Percentiles rank a stretch among this genome's conserved stretches.
These are phyloP conservation scores for Myotis findleyi DNA, from an alignment of 2,797 vertebrate species.

Conservation along the genomic window DNA sequence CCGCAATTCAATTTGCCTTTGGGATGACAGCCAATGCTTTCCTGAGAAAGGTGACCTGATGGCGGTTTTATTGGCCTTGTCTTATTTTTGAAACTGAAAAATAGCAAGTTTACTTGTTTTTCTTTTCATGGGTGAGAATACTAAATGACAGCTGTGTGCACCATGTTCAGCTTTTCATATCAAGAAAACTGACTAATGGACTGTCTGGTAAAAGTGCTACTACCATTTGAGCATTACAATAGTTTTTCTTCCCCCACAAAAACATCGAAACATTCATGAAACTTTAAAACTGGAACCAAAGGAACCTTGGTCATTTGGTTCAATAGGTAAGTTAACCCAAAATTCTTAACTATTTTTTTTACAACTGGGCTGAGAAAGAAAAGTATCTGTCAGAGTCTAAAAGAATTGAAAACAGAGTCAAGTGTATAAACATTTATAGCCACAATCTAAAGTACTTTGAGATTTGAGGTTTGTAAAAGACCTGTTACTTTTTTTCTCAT, in stretches of 20 bases:
- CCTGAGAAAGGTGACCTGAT: neutral
- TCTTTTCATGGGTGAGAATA: slow-evolving; percentile 44
- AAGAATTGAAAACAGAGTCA: neutral
- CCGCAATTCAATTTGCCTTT: slow-evolving; percentile 12
- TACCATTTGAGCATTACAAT: neutral
- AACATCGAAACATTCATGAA: neutral
- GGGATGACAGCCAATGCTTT: slow-evolving; percentile 30
- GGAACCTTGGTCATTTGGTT: neutral
- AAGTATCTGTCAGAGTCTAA: neutral
- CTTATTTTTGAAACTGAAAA: slow-evolving; percentile 74
- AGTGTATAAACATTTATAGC: neutral
- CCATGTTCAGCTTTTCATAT: neutral
- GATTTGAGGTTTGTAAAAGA: neutral
- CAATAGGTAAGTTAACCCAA: neutral
- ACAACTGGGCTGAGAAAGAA: neutral
- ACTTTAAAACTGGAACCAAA: neutral
- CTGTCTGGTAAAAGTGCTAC: neutral
- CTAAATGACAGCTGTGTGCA: slow-evolving; percentile 34
- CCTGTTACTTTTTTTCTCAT: neutral
- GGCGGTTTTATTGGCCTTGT: slow-evolving; percentile 43
- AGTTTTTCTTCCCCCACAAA: neutral
- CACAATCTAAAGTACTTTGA: neutral
- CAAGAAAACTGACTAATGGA: slow-evolving; percentile 44
- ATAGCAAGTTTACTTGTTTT: slow-evolving; percentile 61
- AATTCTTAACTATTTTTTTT: slow-evolving; percentile 9